phyloP scores from a whole-genome alignment of 2,888 invertebrate genomes.

The Blera fallax region DNA sequence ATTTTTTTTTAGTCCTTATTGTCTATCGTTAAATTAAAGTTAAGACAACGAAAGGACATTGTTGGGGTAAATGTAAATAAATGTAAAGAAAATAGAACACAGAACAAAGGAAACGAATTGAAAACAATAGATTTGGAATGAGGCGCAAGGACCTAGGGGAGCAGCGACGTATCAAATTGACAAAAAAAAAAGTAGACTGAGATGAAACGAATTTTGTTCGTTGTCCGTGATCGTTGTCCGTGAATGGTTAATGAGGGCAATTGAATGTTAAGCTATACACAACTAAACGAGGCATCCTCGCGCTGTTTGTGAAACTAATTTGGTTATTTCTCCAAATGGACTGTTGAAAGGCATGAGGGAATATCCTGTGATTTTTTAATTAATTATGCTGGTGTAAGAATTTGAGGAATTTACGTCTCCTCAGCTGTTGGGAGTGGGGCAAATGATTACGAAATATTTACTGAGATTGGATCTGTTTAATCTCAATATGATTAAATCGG shows the following conservation, averaged over 20 bases:
- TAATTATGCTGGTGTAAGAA: background rate
- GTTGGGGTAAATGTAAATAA: slow-evolving; percentile 43
- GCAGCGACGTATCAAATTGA: background rate
- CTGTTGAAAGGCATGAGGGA: background rate
- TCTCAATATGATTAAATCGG: too few relatives aligned
- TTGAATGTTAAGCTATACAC: slow-evolving; percentile 19
- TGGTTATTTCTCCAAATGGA: background rate
- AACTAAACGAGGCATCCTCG: background rate
- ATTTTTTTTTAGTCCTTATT: background rate
- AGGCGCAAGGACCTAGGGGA: background rate
- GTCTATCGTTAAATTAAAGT: slow-evolving; percentile 28
- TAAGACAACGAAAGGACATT: slow-evolving; percentile 12
- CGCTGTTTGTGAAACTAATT: background rate
- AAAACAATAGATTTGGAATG: slow-evolving; percentile 36
- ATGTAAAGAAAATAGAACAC: slow-evolving; percentile 23
- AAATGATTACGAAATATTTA: background rate
- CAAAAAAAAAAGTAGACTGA: background rate
- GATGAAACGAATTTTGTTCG: slow-evolving; percentile 6
- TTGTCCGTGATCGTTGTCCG: slow-evolving; percentile 29
- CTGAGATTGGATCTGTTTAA: background rate
- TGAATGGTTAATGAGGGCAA: slow-evolving; percentile 53
- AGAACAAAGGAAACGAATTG: slow-evolving; percentile 41
- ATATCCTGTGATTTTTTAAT: slow-evolving; percentile 1
- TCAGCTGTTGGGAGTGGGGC: background rate
- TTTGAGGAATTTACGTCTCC: too few relatives aligned